phyloP scores from a whole-genome alignment of 1,140 invertebrate species.

The Drosophila pseudoobscura region DNA sequence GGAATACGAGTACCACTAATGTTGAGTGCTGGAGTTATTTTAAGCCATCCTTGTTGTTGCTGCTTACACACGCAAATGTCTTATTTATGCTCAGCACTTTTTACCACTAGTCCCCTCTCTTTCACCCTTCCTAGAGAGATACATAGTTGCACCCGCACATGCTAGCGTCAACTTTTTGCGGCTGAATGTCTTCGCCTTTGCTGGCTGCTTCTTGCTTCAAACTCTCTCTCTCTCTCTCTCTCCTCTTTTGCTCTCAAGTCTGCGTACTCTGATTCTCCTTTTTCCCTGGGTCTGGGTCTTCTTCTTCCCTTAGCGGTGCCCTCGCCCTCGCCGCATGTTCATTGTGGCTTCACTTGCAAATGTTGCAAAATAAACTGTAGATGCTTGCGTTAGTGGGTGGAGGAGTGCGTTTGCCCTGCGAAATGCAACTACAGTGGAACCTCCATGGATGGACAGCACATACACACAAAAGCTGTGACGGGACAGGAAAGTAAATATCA shows the following conservation, averaged over 20 bases:
- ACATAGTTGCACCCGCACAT: not conserved
- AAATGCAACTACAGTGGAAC: conserved; percentile 10
- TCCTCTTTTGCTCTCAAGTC: not conserved
- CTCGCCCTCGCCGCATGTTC: conserved; percentile 22
- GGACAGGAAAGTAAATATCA: not conserved
- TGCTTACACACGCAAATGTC: conserved; percentile 79
- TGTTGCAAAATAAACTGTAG: conserved; percentile 36
- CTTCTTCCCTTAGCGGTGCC: conserved; percentile 3
- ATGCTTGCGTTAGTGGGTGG: not conserved
- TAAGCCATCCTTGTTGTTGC: conserved; percentile 53
- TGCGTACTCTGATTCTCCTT: not conserved
- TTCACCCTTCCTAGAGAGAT: no score
- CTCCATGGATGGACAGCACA: not conserved
- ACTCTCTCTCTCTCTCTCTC: not conserved
- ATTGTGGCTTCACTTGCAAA: conserved; percentile 56
- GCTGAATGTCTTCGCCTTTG: conserved; percentile 59
- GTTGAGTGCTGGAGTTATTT: conserved; percentile 61
- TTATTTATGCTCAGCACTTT: conserved; percentile 81
- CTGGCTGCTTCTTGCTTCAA: conserved; percentile 34
- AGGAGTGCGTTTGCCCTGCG: no score
- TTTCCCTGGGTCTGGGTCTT: not conserved
- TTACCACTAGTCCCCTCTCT: conserved; percentile 32
- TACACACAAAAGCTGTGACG: no score
- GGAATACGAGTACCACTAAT: no score
- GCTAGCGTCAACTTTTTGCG: conserved; percentile 54